These are phyloP conservation scores for Crenichthys baileyi DNA, from an alignment of 2,797 vertebrate genomes.

Conservation along the genomic window DNA sequence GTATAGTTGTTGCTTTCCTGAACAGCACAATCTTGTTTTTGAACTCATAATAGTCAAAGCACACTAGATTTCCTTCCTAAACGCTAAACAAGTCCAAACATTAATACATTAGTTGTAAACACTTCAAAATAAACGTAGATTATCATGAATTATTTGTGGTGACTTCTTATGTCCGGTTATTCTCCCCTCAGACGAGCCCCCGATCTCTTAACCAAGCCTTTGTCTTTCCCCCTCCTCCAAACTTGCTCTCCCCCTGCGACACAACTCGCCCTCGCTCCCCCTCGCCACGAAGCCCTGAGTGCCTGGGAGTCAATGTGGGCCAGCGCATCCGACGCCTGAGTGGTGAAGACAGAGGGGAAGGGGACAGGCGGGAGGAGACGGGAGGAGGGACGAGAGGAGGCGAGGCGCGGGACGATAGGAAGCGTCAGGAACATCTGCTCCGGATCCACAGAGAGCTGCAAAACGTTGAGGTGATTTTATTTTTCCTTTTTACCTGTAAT, in stretches of 20 bases:
- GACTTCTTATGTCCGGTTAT: not conserved
- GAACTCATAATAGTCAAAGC: not conserved
- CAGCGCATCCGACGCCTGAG: constrained; percentile 79
- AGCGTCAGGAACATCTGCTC: constrained; percentile 76
- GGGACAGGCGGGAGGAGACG: constrained; percentile 69
- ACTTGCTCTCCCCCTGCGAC: constrained; percentile 64
- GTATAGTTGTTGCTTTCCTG: not conserved
- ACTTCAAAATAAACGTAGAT: not conserved
- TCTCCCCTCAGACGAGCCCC: constrained; percentile 55
- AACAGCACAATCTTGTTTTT: not conserved
- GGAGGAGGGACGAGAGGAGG: constrained; percentile 60
- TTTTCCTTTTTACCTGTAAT: not conserved
- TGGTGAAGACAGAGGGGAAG: constrained; percentile 69
- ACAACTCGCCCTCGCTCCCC: constrained; percentile 74
- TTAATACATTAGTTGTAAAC: not conserved
- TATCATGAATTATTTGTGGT: not conserved
- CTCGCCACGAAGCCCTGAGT: constrained; percentile 72
- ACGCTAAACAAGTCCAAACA: constrained; percentile 1
- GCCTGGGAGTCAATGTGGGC: constrained; percentile 82
- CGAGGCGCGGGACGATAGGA: constrained; percentile 62
- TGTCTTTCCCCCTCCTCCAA: constrained; percentile 57
- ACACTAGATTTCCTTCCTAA: not conserved
- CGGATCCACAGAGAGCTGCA: constrained; percentile 87
- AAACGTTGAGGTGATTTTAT: constrained; percentile 87
- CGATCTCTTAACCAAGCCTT: constrained; percentile 61